Percentiles rank a stretch among this genome's conserved stretches.
Evolutionary conservation across 2,888 invertebrate genomes (phyloP).

Genomic region (Andrena hattorfiana): DNA sequence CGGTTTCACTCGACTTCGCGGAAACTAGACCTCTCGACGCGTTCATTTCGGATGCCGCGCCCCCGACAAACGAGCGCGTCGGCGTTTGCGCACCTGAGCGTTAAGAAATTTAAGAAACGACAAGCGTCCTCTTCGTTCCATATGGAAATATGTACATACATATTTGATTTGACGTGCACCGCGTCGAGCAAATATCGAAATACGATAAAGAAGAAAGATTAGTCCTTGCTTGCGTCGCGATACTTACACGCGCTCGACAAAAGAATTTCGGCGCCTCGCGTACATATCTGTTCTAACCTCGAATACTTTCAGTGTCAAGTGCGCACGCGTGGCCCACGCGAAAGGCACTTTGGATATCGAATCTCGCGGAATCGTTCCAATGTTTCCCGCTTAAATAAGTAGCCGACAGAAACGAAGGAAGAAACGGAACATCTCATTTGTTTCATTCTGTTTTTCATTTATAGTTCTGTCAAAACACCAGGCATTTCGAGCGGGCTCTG

Average conservation of each 20-base stretch:
- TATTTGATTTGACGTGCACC: neutral
- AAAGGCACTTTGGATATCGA: neutral
- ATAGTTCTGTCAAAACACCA: neutral
- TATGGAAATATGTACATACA: too few relatives aligned
- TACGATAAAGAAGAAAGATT: neutral
- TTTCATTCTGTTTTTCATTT: neutral
- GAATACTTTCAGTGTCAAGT: neutral
- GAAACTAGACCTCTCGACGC: slow-evolving; percentile 20
- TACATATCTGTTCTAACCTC: neutral
- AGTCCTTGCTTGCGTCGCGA: neutral
- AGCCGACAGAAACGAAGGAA: neutral
- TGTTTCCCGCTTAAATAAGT: neutral
- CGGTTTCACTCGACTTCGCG: slow-evolving; percentile 23
- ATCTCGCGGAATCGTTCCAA: neutral
- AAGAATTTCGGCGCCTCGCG: neutral
- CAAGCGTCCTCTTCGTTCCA: neutral
- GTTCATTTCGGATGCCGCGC: neutral
- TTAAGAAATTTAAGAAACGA: neutral
- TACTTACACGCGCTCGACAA: neutral
- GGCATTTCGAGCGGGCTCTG: neutral
- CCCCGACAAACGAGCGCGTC: neutral
- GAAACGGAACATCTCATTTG: neutral
- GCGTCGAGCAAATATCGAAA: neutral
- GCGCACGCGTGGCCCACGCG: neutral
- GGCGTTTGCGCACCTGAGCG: neutral